These are phyloP conservation scores for Otis tarda DNA, from an alignment of 2,113 vertebrate genomes.

Conservation along the genomic window DNA sequence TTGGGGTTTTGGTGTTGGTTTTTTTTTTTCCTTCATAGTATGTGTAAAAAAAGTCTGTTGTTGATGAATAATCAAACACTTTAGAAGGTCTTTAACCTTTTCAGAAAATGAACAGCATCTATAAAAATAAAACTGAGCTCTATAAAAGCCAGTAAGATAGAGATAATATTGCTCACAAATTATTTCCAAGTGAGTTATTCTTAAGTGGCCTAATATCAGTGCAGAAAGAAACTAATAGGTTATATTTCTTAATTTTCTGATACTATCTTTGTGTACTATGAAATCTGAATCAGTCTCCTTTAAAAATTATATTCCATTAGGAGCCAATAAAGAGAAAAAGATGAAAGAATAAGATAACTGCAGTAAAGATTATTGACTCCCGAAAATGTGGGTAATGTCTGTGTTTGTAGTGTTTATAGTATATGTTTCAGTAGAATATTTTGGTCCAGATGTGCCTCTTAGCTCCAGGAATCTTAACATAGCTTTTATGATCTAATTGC, in stretches of 20 bases:
- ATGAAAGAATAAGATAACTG: not conserved
- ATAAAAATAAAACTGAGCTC: not conserved
- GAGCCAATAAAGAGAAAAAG: not conserved
- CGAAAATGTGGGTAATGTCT: not conserved
- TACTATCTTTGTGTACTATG: not conserved
- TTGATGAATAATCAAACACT: not conserved
- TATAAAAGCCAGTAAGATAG: not conserved
- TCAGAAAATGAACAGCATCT: not conserved
- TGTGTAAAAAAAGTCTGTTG: not conserved
- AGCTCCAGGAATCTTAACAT: not conserved
- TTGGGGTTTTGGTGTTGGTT: not conserved
- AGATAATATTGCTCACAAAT: not conserved
- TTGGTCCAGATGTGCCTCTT: not conserved
- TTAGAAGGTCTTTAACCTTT: constrained; percentile 11
- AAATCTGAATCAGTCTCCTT: not conserved
- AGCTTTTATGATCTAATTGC: not conserved
- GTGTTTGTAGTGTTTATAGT: not conserved
- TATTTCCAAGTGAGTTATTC: constrained; percentile 3
- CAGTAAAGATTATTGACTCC: not conserved
- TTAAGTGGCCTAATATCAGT: not conserved
- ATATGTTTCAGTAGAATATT: not conserved
- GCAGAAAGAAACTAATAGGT: not conserved
- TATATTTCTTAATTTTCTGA: constrained; percentile 1
- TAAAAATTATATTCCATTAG: not conserved
- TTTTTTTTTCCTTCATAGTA: not conserved